Percentiles rank a stretch among this genome's conserved stretches.
These are phyloP conservation scores for Cheilosia pagana DNA, from an alignment of 2,888 invertebrate genomes.

Conservation along the genomic window DNA sequence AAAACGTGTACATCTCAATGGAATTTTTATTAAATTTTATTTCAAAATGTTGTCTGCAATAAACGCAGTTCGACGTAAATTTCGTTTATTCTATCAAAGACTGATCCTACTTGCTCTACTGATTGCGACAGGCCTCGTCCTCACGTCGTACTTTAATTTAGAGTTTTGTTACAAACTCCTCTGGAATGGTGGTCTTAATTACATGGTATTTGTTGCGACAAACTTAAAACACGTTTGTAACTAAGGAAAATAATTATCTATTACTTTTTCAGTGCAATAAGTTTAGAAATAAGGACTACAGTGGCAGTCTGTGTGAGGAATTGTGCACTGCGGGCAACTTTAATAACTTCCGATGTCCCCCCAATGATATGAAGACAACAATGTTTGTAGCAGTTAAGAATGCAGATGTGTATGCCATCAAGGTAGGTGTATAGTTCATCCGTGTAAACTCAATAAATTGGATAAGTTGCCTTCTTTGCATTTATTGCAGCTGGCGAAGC, in stretches of 20 bases:
- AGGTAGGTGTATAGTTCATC: constrained; percentile 77
- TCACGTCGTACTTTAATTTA: constrained; percentile 81
- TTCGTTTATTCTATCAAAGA: constrained; percentile 81
- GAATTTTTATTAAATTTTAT: constrained; percentile 33
- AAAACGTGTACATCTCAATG: constrained; percentile 33
- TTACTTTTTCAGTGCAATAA: constrained; percentile 80
- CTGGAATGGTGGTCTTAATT: constrained; percentile 80
- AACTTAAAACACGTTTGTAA: neutral
- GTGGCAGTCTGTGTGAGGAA: constrained; percentile 82
- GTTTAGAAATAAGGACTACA: constrained; percentile 80
- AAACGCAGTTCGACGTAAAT: constrained; percentile 79
- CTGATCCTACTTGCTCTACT: constrained; percentile 79
- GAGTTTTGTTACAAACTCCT: constrained; percentile 82
- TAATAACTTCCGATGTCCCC: constrained; percentile 81
- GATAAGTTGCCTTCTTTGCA: neutral
- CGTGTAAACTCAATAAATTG: constrained; percentile 8
- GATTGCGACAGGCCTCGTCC: constrained; percentile 79
- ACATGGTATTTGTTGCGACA: constrained; percentile 78
- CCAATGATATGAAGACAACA: constrained; percentile 81
- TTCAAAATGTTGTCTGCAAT: constrained; percentile 79
- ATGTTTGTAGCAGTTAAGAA: constrained; percentile 82
- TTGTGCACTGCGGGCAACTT: constrained; percentile 80
- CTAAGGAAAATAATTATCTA: neutral
- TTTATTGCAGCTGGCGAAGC: constrained; percentile 78
- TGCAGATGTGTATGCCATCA: constrained; percentile 81